Percentiles rank a stretch among this genome's conserved stretches.
These are phyloP conservation scores for Lepidurus apus DNA, from an alignment of 1,140 invertebrate species.

Conservation along the genomic window DNA sequence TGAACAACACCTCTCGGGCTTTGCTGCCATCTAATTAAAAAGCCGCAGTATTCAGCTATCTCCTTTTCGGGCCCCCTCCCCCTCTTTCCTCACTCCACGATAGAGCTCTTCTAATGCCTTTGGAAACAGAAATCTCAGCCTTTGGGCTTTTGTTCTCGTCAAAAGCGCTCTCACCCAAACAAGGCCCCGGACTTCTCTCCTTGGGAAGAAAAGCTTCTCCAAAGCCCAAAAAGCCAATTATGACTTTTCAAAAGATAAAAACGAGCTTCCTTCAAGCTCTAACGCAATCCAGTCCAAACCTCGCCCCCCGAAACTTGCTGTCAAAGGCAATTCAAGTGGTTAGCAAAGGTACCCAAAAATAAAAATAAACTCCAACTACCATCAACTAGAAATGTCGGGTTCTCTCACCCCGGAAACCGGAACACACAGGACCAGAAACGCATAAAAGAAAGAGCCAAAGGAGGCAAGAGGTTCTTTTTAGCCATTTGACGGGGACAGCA, in stretches of 20 bases:
- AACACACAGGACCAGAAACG: neutral
- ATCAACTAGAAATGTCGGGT: neutral
- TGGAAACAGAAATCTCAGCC: conserved; percentile 19
- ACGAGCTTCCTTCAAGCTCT: too few species aligned
- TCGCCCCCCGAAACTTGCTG: too few species aligned
- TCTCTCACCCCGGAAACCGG: neutral
- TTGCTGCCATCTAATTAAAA: conserved; percentile 9
- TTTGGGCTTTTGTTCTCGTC: neutral
- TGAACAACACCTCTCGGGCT: conserved; percentile 8
- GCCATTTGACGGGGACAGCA: too few species aligned
- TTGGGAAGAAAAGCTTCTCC: neutral
- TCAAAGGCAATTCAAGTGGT: too few species aligned
- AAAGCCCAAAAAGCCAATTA: neutral
- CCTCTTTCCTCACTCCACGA: neutral
- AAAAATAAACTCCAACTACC: too few species aligned
- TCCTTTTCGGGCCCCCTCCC: neutral
- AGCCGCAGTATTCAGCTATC: neutral
- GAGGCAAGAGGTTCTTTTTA: too few species aligned
- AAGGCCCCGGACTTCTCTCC: neutral
- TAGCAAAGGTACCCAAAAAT: too few species aligned
- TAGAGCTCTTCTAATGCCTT: neutral
- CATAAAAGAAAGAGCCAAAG: neutral
- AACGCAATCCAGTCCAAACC: too few species aligned
- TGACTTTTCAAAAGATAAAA: neutral
- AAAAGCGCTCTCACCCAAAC: neutral